Percentiles rank a stretch among this genome's conserved stretches.
Evolutionary conservation across 2,888 invertebrate species (phyloP).

Genomic region (Hypsopygia costalis): DNA sequence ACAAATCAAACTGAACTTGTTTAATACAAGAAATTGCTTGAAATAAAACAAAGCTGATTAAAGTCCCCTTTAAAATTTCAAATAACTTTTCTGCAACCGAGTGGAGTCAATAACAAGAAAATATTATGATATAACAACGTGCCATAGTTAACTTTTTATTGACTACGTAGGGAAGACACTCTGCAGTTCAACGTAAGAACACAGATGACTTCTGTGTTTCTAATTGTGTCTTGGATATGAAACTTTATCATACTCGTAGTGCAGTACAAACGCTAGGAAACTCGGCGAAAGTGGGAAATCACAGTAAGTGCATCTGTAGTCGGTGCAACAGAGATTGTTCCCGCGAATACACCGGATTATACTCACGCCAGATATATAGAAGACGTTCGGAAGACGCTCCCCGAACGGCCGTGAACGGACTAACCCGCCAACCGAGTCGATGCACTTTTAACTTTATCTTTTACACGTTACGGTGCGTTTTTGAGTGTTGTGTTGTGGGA

Average conservation of each 20-base stretch:
- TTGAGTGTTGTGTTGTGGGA: not conserved
- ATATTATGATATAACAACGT: too few species aligned
- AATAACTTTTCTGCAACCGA: too few species aligned
- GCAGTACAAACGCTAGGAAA: not conserved
- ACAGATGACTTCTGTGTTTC: too few species aligned
- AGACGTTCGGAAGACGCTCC: conserved; percentile 29
- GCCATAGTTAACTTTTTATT: too few species aligned
- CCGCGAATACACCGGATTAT: conserved; percentile 32
- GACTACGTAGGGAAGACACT: too few species aligned
- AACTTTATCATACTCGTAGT: not conserved
- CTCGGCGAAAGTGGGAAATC: conserved; percentile 29
- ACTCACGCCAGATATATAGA: conserved; percentile 25
- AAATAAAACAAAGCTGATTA: too few species aligned
- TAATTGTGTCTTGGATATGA: too few species aligned
- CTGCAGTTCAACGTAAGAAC: too few species aligned
- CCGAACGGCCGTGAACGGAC: conserved; percentile 18
- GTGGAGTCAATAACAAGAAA: too few species aligned
- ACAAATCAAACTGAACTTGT: too few species aligned
- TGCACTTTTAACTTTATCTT: conserved; percentile 10
- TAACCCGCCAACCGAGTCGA: conserved; percentile 5
- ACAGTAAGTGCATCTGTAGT: conserved; percentile 35
- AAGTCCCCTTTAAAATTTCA: too few species aligned
- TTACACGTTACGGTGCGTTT: not conserved
- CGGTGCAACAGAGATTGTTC: conserved; percentile 35
- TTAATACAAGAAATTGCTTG: too few species aligned